phyloP scores from a whole-genome alignment of 2,888 invertebrate genomes.

The Perdita meconis region DNA sequence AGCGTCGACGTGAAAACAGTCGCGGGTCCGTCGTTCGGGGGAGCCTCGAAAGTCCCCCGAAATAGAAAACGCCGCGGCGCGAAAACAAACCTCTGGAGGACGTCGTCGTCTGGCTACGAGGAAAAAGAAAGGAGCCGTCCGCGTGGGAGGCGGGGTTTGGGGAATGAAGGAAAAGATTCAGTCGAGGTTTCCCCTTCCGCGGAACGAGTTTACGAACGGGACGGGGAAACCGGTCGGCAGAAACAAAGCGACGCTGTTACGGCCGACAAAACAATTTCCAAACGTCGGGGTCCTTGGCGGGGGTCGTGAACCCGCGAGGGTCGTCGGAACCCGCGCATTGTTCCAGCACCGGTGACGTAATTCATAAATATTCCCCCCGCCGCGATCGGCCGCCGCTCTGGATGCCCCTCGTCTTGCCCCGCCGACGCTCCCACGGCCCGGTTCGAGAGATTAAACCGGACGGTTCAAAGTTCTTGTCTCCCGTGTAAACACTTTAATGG shows the following conservation, averaged over 20 bases:
- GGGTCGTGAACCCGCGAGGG: slow-evolving; percentile 29
- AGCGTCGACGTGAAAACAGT: not conserved
- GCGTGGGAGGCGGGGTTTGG: no score
- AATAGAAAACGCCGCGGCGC: not conserved
- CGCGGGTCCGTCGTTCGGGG: not conserved
- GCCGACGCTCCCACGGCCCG: slow-evolving; percentile 44
- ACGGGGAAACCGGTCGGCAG: not conserved
- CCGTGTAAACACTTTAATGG: slow-evolving; percentile 74
- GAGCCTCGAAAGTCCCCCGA: not conserved
- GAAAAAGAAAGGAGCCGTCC: no score
- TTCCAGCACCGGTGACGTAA: slow-evolving; percentile 43
- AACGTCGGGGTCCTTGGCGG: not conserved
- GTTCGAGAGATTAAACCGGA: slow-evolving; percentile 73
- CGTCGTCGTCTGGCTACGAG: no score
- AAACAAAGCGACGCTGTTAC: not conserved
- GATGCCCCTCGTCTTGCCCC: slow-evolving; percentile 17
- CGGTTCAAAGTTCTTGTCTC: slow-evolving; percentile 75
- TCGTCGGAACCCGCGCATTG: slow-evolving; percentile 30
- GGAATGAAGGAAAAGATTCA: not conserved
- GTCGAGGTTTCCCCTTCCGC: not conserved
- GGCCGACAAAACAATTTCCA: slow-evolving; percentile 4
- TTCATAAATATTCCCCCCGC: slow-evolving; percentile 66
- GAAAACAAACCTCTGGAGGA: not conserved
- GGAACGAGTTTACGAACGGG: no score
- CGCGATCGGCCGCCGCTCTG: slow-evolving; percentile 44